Conservation (phyloP, 2,888 invertebrate species). For the Tiphia femorata region DNA sequence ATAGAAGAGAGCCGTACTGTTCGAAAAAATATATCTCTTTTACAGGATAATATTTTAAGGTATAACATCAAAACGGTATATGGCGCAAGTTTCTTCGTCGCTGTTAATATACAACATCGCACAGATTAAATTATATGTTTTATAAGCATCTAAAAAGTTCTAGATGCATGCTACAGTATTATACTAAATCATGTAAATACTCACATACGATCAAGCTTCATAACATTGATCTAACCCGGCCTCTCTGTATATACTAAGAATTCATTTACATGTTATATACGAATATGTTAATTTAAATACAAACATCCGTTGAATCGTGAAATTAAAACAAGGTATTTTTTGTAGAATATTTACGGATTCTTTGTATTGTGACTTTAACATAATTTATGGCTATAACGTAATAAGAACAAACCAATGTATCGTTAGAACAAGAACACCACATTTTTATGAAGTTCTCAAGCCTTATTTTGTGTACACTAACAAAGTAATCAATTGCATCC, state of each 20-base stretch:
- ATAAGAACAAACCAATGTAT: constrained; percentile 75
- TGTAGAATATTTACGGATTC: constrained; percentile 73
- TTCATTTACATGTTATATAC: neutral
- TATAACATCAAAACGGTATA: constrained; percentile 36
- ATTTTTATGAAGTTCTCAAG: constrained; percentile 73
- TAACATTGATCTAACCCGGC: too few relatives aligned
- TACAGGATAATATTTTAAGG: constrained; percentile 59
- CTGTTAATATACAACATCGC: too few relatives aligned
- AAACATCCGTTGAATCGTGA: too few relatives aligned
- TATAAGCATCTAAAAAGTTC: neutral
- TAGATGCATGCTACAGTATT: too few relatives aligned
- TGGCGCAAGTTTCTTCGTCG: too few relatives aligned
- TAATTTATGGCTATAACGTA: constrained; percentile 73
- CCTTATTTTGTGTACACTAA: constrained; percentile 71
- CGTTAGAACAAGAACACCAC: constrained; percentile 73
- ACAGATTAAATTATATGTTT: neutral
- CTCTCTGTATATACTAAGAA: neutral
- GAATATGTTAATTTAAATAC: too few relatives aligned
- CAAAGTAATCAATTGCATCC: constrained; percentile 69
- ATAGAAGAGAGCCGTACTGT: constrained; percentile 47
- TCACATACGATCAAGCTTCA: too few relatives aligned
- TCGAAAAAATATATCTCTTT: constrained; percentile 44
- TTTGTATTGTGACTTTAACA: constrained; percentile 74
- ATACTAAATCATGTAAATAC: too few relatives aligned
- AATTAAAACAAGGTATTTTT: constrained; percentile 9